Evolutionary conservation across 2,797 vertebrate species (phyloP), one percentile per base, ranked within the genome.

Genomic region (Acanthopagrus latus): DNA sequence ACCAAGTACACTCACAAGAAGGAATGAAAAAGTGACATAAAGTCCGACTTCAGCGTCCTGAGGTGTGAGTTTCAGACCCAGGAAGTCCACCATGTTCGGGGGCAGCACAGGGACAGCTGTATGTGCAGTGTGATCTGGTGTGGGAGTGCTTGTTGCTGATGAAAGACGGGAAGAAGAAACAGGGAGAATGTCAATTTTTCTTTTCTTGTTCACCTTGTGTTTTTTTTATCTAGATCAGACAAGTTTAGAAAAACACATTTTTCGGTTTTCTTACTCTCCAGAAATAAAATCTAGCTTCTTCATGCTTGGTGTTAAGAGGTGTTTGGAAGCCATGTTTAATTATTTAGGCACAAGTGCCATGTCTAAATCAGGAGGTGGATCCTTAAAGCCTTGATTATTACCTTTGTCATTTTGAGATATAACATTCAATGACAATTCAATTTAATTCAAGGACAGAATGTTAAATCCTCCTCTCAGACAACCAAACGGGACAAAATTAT

Each of bases 21-120:
- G 55, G n/a, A 85, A 43, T 3, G 3, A 68, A 69, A 89, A 87
- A 21, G 69, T 27, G 66, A 74, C 25, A 23, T 86, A 72, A 46
- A 90, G 81, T 27, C 69, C 74, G 18, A 84, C 83, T 63, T 86
- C 63, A 56, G 89, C 86, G 62, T 83, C 66, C 1, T 56, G 1
- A 23, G 72, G 2, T 12, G 75, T 76, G 14, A 87, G 74, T 55
- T 83, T 60, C 57, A 83, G 43, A 64, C 85, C 85, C 70, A 86
- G 44, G 69, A 88, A 86, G 14, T 65, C 70, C 57, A 86, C 70
- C 12, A 1, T 64, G n/a, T 50, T 6, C 17, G 23, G 16, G 5
- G 48, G 62, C 7, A 27, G 16, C 33, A 38, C 3, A 12, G 79
- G 56, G 7, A 14, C 11, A 23, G 41, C 7, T 8, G 33, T 27